Conservation (phyloP, 2,113 vertebrate species). For the Myrmecophaga tridactyla region DNA sequence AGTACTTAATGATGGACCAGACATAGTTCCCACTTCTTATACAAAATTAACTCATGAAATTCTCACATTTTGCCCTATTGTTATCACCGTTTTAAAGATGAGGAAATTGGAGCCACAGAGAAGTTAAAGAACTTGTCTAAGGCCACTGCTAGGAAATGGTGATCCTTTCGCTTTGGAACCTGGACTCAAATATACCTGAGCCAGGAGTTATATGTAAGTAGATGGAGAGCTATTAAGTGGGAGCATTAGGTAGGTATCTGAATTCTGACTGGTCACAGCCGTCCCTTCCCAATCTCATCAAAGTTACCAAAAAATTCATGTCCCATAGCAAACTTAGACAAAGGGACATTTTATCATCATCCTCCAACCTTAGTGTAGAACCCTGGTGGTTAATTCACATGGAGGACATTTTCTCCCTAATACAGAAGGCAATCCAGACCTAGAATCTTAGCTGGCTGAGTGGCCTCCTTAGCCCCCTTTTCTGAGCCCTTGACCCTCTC, state of each 20-base stretch:
- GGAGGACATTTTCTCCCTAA: not conserved
- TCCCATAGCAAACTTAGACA: not conserved
- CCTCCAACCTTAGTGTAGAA: not conserved
- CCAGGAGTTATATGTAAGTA: not conserved
- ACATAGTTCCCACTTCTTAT: not conserved
- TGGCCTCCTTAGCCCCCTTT: not conserved
- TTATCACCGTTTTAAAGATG: conserved; percentile 14
- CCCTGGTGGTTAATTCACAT: not conserved
- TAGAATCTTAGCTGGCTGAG: not conserved
- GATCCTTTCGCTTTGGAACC: not conserved
- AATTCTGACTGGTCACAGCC: not conserved
- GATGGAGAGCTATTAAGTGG: not conserved
- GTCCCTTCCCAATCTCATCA: not conserved
- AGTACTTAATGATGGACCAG: not conserved
- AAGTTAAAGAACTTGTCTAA: not conserved
- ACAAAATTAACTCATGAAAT: conserved; percentile 27
- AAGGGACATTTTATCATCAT: not conserved
- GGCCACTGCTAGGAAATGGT: not conserved
- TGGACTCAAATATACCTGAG: not conserved
- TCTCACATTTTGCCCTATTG: not conserved
- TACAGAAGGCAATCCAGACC: not conserved
- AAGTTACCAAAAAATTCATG: not conserved
- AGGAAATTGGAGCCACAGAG: not conserved
- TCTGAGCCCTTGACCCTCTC: not conserved
- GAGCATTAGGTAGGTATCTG: not conserved